phyloP scores from a whole-genome alignment of 2,797 vertebrate genomes.

The Cyprinodon diabolis region DNA sequence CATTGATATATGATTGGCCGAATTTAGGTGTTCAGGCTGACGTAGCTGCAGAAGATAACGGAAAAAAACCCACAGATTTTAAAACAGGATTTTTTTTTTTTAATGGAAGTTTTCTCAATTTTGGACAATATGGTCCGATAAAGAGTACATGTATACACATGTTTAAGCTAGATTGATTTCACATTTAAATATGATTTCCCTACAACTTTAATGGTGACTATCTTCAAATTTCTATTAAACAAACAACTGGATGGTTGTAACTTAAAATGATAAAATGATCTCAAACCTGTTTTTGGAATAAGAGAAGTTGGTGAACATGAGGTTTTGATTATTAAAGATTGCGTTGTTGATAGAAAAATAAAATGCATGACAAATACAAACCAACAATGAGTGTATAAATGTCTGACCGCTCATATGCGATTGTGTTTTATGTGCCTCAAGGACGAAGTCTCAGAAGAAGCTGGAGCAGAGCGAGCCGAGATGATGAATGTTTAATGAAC shows the following conservation, averaged over 20 bases:
- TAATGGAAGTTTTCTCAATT: too few relatives aligned
- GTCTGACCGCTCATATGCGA: not conserved
- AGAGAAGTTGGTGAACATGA: not conserved
- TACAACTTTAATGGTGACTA: not conserved
- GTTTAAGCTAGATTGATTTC: too few relatives aligned
- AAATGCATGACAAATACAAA: not conserved
- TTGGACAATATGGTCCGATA: too few relatives aligned
- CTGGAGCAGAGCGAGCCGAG: slow-evolving; percentile 32
- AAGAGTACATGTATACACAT: too few relatives aligned
- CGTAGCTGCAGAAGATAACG: too few relatives aligned
- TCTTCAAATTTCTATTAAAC: not conserved
- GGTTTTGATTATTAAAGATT: not conserved
- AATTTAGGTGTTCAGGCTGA: too few relatives aligned
- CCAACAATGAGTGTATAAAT: not conserved
- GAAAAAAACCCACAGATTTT: too few relatives aligned
- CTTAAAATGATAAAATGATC: not conserved
- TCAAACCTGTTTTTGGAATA: not conserved
- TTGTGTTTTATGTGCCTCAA: slow-evolving; percentile 55
- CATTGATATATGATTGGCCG: too few relatives aligned
- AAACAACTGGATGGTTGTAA: not conserved
- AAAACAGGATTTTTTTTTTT: too few relatives aligned
- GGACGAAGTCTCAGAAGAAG: slow-evolving; percentile 45
- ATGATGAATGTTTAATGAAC: slow-evolving; percentile 74
- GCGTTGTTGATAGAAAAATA: not conserved
- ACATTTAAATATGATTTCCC: too few relatives aligned